Evolutionary conservation across 1,140 invertebrate species (phyloP), one percentile per base, ranked within the genome.

Genomic region (Drosophila nebulosa): DNA sequence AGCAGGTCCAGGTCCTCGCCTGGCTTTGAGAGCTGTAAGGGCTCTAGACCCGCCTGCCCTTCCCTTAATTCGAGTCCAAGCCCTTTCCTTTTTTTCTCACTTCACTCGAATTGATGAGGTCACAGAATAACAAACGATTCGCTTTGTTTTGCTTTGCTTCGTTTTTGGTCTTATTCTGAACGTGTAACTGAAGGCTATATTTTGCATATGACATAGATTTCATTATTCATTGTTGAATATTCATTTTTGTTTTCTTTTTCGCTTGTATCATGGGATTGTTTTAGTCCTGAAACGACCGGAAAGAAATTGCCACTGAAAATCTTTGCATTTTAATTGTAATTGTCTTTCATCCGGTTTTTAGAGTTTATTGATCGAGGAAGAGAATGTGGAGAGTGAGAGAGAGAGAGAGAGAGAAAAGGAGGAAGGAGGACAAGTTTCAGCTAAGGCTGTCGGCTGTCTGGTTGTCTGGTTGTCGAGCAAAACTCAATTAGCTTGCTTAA

Each of bases 171-270:
- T n/a, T n/a, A n/a, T n/a, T n/a, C n/a, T n/a, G n/a, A n/a, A n/a
- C n/a, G n/a, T 42, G 12, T 53, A 14, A 14, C n/a, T 53, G 12
- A 55, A 39, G 5, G 42, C 46, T 7, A 12, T 10, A 63, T 50
- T 81, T 81, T 83, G 69, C 79, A 83, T 78, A 39, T 81, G 74
- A 83, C 79, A 81, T 66, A 81, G 62, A 72, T 79, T 67, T 59
- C 50, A 26, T 36, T 53, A 39, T 12, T 56, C 51, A 42, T 46
- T 56, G 46, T 35, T 63, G 64, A 22, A 70, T 76, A 50, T 60
- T 46, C 32, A 57, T 42, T 55, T 55, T 36, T 1, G 9, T n/a
- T 55, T 63, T 42, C 14, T 7, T 42, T 39, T 18, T 10, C 24
- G 5, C 16, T 51, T 74, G 36, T 26, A 74, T 50, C 56, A 74